Conservation (phyloP, 2,797 vertebrate genomes). For the Propithecus deckenii region DNA sequence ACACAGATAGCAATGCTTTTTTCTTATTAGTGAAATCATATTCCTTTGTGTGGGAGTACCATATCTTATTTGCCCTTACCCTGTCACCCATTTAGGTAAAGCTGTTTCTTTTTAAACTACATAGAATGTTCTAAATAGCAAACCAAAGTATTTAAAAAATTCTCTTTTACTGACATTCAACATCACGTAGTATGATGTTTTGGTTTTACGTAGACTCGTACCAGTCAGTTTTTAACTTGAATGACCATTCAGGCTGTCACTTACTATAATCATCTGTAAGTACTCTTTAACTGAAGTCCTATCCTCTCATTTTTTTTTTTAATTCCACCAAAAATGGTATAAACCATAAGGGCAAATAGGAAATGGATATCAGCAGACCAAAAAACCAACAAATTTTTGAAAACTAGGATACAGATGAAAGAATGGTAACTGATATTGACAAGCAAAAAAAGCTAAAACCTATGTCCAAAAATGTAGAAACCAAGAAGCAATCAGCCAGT, state of each 20-base stretch:
- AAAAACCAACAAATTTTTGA: neutral
- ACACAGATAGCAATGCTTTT: neutral
- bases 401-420: neutral
- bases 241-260: neutral
- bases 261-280: neutral
- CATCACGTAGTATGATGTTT: neutral
- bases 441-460: neutral
- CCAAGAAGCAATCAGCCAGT: neutral
- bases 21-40: neutral
- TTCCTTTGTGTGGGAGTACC: neutral
- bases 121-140: neutral
- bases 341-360: neutral
- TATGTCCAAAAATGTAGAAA: neutral
- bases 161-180: neutral
- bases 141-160: neutral
- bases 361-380: neutral
- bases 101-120: neutral
- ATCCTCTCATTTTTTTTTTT: neutral
- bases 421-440: neutral
- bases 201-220: neutral
- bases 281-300: neutral
- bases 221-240: neutral
- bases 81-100: neutral
- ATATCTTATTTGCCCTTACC: neutral
- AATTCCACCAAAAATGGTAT: neutral